These are phyloP conservation scores for Meteorus sp. DNA, from an alignment of 1,140 invertebrate species.

Conservation along the genomic window DNA sequence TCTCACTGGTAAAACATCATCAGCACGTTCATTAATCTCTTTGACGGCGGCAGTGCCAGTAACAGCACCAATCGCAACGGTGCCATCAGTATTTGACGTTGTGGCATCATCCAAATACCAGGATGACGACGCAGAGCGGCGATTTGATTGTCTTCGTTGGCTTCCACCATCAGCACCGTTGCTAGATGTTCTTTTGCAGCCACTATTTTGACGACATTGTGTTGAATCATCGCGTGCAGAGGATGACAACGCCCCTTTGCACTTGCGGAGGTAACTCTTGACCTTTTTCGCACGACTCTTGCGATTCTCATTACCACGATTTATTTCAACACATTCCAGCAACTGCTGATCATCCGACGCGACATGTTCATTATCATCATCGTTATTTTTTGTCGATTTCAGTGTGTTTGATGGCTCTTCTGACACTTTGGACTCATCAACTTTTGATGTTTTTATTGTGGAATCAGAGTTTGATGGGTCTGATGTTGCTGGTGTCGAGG, in stretches of 20 bases:
- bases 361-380: constrained; percentile 10
- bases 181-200: neutral
- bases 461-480: constrained; percentile 1
- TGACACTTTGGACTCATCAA: neutral
- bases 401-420: neutral
- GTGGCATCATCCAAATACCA: constrained; percentile 22
- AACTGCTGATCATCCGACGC: constrained; percentile 10
- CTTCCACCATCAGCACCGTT: neutral
- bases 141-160: neutral
- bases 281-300: constrained; percentile 56
- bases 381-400: neutral
- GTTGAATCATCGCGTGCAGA: constrained; percentile 39
- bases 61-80: no score
- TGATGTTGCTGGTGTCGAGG: constrained; percentile 34
- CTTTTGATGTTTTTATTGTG: neutral
- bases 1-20: constrained; percentile 12
- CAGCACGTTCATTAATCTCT: constrained; percentile 3
- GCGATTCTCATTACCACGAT: constrained; percentile 47
- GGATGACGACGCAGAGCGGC: constrained; percentile 20
- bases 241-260: constrained; percentile 54
- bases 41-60: no score
- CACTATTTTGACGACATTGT: neutral
- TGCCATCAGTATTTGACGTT: neutral
- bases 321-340: constrained; percentile 8
- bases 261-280: constrained; percentile 58